A percentile compares a stretch with the other conserved stretches of the same genome.
Conservation (phyloP, 2,888 invertebrate genomes). For the Drosophila melanosoma region DNA sequence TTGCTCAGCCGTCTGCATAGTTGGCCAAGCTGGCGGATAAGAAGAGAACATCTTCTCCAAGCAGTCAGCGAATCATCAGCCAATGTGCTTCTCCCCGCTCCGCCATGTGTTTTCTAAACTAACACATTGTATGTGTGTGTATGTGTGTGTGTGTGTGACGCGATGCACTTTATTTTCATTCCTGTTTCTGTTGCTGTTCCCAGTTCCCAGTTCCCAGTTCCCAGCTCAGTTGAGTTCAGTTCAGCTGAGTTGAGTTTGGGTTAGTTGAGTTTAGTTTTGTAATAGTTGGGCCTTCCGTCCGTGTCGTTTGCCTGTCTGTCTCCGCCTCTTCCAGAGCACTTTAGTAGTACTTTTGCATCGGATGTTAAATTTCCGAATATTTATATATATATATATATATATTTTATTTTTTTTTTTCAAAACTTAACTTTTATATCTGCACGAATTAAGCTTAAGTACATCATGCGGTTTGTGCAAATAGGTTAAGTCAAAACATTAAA, state of each 20-base stretch:
- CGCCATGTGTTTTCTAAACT: slow-evolving; percentile 22
- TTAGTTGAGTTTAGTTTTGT: slow-evolving; percentile 47
- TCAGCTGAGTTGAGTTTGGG: slow-evolving; percentile 26
- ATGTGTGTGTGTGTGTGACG: slow-evolving; percentile 9
- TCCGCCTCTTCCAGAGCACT: slow-evolving; percentile 47
- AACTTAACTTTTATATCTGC: slow-evolving; percentile 13
- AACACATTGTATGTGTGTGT: slow-evolving; percentile 18
- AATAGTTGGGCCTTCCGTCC: slow-evolving; percentile 62
- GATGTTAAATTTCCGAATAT: slow-evolving; percentile 76
- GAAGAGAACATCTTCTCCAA: slow-evolving; percentile 5
- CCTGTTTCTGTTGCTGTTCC: slow-evolving; percentile 30
- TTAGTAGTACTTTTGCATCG: slow-evolving; percentile 54
- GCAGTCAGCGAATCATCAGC: slow-evolving; percentile 60
- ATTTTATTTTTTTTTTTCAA: slow-evolving; percentile 2
- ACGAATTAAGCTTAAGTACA: slow-evolving; percentile 7
- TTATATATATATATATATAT: not conserved
- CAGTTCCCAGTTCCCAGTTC: slow-evolving; percentile 23
- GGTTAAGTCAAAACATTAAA: slow-evolving; percentile 7
- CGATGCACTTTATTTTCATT: slow-evolving; percentile 48
- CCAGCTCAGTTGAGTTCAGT: slow-evolving; percentile 36
- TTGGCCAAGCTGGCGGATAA: slow-evolving; percentile 7
- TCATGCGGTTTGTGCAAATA: slow-evolving; percentile 3
- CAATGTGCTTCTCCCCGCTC: slow-evolving; percentile 35
- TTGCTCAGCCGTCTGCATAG: slow-evolving; percentile 30
- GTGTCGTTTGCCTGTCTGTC: slow-evolving; percentile 32